A percentile compares a stretch with the other conserved stretches of the same genome.
Evolutionary conservation across 2,797 vertebrate species (phyloP).

Genomic region (Rhyacichthys aspro): DNA sequence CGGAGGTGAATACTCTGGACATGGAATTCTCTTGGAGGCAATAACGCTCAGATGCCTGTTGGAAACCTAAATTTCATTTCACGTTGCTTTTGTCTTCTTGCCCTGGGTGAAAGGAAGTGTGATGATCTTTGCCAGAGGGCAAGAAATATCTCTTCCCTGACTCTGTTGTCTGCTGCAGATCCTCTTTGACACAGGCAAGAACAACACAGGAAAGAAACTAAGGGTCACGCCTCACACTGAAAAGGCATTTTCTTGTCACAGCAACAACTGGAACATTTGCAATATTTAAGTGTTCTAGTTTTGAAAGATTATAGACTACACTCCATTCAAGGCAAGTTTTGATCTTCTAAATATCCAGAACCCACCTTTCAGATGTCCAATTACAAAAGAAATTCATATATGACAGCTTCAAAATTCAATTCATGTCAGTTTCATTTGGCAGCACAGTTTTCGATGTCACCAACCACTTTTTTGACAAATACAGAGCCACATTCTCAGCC

Average conservation of each 20-base stretch:
- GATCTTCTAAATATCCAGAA: no score
- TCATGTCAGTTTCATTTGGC: background rate
- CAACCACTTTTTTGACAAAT: background rate
- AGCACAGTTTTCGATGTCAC: no score
- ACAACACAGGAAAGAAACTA: slow-evolving; percentile 37
- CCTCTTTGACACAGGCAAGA: slow-evolving; percentile 35
- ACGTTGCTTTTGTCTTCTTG: slow-evolving; percentile 23
- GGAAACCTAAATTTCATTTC: slow-evolving; percentile 46
- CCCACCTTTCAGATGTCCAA: no score
- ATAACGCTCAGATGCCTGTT: slow-evolving; percentile 50
- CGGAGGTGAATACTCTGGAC: slow-evolving; percentile 41
- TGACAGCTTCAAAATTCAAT: no score
- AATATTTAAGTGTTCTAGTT: slow-evolving; percentile 16
- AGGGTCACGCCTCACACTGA: slow-evolving; percentile 19
- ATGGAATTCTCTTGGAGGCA: slow-evolving; percentile 44
- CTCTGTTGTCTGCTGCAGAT: slow-evolving; percentile 27
- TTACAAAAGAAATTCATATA: no score
- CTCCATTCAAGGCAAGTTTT: no score
- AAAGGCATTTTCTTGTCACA: slow-evolving; percentile 13
- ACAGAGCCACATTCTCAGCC: background rate
- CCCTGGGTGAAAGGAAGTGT: slow-evolving; percentile 32
- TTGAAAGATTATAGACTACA: slow-evolving; percentile 10
- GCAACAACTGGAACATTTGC: slow-evolving; percentile 26
- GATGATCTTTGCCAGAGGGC: slow-evolving; percentile 51
- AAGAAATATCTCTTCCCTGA: slow-evolving; percentile 18